Conservation (phyloP, 2,797 vertebrate species). For the Myotis pilosus region DNA sequence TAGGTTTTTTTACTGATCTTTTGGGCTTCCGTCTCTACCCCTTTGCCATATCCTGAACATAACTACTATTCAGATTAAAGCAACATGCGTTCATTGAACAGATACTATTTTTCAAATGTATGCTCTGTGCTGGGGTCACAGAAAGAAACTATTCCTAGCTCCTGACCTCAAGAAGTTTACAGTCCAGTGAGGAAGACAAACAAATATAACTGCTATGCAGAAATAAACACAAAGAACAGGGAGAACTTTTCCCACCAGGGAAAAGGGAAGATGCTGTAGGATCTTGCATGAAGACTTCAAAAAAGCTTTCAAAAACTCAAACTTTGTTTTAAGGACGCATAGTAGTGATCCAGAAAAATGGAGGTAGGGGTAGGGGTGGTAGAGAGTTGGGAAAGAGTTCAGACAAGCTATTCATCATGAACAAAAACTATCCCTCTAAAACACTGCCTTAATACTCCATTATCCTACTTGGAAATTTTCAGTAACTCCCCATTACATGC, state of each 20-base stretch:
- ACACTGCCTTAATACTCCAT: not conserved
- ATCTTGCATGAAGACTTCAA: not conserved
- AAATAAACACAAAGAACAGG: not conserved
- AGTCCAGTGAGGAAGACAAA: not conserved
- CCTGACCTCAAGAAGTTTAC: not conserved
- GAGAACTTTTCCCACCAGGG: not conserved
- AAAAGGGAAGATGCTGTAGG: not conserved
- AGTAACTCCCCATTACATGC: not conserved
- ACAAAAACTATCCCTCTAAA: not conserved
- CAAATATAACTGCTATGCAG: not conserved
- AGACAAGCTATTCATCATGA: not conserved
- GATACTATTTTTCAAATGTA: not conserved
- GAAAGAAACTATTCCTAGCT: not conserved
- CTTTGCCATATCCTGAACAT: not conserved
- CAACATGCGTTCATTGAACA: not conserved
- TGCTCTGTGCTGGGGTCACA: not conserved
- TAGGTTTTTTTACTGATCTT: not conserved
- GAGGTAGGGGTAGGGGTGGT: rapidly evolving
- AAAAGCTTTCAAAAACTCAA: not conserved
- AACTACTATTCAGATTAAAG: not conserved
- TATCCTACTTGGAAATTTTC: not conserved
- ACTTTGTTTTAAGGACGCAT: not conserved
- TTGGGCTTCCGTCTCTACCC: not conserved
- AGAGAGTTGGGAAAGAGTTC: not conserved
- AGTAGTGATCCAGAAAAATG: not conserved